These are phyloP conservation scores for Priocnemis perturbator DNA, from an alignment of 2,888 invertebrate genomes.

Conservation along the genomic window DNA sequence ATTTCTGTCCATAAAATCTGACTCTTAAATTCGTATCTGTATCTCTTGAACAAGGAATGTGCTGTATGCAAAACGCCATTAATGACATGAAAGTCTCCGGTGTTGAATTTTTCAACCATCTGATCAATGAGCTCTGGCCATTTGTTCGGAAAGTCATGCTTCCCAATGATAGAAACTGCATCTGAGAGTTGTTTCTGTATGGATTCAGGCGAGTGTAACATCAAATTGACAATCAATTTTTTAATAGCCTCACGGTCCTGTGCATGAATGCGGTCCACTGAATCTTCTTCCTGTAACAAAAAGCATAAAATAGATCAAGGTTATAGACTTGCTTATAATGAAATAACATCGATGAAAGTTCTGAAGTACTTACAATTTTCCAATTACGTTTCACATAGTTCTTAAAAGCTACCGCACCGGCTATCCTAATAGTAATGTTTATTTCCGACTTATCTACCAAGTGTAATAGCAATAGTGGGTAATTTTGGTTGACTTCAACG, in stretches of 20 bases:
- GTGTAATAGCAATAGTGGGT: slow-evolving; percentile 89
- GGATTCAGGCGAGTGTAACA: slow-evolving; percentile 93
- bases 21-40: slow-evolving; percentile 96
- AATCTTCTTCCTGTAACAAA: slow-evolving; percentile 81
- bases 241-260: slow-evolving; percentile 90
- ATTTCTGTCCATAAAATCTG: slow-evolving; percentile 97
- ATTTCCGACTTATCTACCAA: slow-evolving; percentile 89
- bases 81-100: slow-evolving; percentile 94
- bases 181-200: slow-evolving; percentile 97
- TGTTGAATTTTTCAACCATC: slow-evolving; percentile 94
- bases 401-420: slow-evolving; percentile 96
- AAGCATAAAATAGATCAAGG: background rate
- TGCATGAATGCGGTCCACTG: slow-evolving; percentile 86
- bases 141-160: slow-evolving; percentile 96
- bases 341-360: background rate
- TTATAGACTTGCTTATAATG: background rate
- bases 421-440: slow-evolving; percentile 88
- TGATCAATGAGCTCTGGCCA: slow-evolving; percentile 96
- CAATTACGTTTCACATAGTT: slow-evolving; percentile 98
- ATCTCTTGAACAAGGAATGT: slow-evolving; percentile 96
- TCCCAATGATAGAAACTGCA: slow-evolving; percentile 97
- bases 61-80: slow-evolving; percentile 96
- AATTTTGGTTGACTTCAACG: slow-evolving; percentile 93
- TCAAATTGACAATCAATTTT: slow-evolving; percentile 90
- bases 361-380: slow-evolving; percentile 82